Evolutionary conservation across 2,113 vertebrate species (phyloP), one percentile per base, ranked within the genome.

Genomic region (Gallinago paraguaiae): DNA sequence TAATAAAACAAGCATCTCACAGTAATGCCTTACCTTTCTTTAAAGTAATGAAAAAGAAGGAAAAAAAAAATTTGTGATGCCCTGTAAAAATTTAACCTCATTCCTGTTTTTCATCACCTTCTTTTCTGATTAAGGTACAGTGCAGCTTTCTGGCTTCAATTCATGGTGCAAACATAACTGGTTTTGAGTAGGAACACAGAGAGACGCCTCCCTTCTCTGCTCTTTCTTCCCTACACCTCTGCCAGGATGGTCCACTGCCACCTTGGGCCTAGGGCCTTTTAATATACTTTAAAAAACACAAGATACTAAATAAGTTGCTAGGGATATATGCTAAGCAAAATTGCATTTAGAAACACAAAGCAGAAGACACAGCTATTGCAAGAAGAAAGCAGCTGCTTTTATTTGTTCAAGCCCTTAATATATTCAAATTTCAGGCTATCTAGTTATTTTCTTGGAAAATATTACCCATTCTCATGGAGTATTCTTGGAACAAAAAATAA

Each of bases 391-490:
- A 72, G 63, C 18, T 87, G 27, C 35, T 90, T 92, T 80, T 80
- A 79, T 79, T 85, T 92, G 88, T 53, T 69, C 45, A 85, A n/a
- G 72, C 3, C 6, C 31, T 70, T 63, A 84, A 78, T 33, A 75
- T 37, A 84, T 67, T 78, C 51, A 75, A 65, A 80, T 86, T 69
- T 54, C 67, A 90, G 75, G 41, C 43, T 96, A 89, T 24, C 53
- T 72, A 23, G 30, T 80, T 92, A 69, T 77, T 95, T 95, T 80
- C 35, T 77, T 72, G 39, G 71, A 76, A 92, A 82, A 83, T 25
- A 75, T 37, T 30, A 63, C 25, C 43, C 68, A 35, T 72, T 72
- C 13, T 43, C 89, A 79, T 10, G n/a, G 87, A 71, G 61, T 16
- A 71, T 31, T 76, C 35, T 64, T 68, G 15, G 65, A 24, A 64